A percentile compares a stretch with the other conserved stretches of the same genome.
Evolutionary conservation across 2,113 vertebrate genomes (phyloP).

Genomic region (Mesitornis unicolor): DNA sequence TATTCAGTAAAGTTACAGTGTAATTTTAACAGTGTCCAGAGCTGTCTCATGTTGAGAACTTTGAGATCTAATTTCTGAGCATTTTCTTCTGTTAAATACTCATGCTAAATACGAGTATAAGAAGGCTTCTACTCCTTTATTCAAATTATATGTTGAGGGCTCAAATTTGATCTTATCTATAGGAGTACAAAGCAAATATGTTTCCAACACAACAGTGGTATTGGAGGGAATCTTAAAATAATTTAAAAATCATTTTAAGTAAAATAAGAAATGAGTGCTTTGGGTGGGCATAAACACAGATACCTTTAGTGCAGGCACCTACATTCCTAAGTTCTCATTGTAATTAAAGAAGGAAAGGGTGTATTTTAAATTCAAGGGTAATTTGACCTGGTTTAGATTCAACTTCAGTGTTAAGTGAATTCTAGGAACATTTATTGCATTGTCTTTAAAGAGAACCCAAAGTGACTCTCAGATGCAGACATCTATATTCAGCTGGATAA

Average conservation of each 20-base stretch:
- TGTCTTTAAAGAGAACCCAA: background rate
- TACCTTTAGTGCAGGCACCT: background rate
- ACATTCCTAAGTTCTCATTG: background rate
- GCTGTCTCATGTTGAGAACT: background rate
- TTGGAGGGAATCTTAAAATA: background rate
- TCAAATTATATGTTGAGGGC: background rate
- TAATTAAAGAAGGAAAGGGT: background rate
- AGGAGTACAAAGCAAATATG: background rate
- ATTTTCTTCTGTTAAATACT: background rate
- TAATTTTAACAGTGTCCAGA: background rate
- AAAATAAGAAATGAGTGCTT: background rate
- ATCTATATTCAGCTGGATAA: background rate
- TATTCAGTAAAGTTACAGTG: background rate
- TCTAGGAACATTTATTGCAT: background rate
- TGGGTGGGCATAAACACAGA: background rate
- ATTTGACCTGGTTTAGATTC: background rate
- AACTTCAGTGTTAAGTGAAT: background rate
- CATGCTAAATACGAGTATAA: background rate
- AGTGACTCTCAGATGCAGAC: background rate
- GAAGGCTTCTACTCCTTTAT: background rate
- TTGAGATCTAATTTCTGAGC: background rate
- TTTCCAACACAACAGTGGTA: background rate
- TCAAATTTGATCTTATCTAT: background rate
- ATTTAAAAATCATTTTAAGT: background rate
- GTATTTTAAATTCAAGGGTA: background rate